Evolutionary conservation across 1,140 invertebrate species (phyloP).

Genomic region (Melanaphis sacchari): DNA sequence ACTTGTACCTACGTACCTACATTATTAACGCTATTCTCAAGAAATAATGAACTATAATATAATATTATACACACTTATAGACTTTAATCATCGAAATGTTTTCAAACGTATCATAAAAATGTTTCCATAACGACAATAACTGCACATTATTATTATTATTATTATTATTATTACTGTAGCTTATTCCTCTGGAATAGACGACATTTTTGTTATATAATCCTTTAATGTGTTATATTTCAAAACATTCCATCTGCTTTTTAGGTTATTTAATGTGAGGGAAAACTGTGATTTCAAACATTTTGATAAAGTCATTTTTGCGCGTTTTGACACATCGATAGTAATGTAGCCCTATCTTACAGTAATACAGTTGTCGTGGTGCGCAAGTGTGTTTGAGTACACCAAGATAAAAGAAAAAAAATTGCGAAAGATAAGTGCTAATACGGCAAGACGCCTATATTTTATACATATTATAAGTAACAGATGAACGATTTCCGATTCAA

Average conservation of each 20-base stretch:
- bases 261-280: neutral
- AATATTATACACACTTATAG: too few species aligned
- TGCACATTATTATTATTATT: too few species aligned
- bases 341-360: neutral
- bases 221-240: neutral
- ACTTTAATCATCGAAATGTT: too few species aligned
- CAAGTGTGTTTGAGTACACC: too few species aligned
- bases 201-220: neutral
- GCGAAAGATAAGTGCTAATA: neutral
- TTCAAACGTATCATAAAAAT: too few species aligned
- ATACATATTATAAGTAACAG: neutral
- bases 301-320: neutral
- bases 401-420: neutral
- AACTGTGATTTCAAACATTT: neutral
- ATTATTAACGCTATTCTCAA: too few species aligned
- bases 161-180: too few species aligned
- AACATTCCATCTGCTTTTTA: too few species aligned
- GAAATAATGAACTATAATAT: too few species aligned
- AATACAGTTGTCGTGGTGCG: too few species aligned
- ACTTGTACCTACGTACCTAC: too few species aligned
- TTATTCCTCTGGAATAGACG: neutral
- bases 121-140: too few species aligned
- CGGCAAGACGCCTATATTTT: neutral
- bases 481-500: neutral
- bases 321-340: neutral